Evolutionary conservation across 2,888 invertebrate species (phyloP), one percentile per base, ranked within the genome.

Genomic region (Laspeyria flexula): DNA sequence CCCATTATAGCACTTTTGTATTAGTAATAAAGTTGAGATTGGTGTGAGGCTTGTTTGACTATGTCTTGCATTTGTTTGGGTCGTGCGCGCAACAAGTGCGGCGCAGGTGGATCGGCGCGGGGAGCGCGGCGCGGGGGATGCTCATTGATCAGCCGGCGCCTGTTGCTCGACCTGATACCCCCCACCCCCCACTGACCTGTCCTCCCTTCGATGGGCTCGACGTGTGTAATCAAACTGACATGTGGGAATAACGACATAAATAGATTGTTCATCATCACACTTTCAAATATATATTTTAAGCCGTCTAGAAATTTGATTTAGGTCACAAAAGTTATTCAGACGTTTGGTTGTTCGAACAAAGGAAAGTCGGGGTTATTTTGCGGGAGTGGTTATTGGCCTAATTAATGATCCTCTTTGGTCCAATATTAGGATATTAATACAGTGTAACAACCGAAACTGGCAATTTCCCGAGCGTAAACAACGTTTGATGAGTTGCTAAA

Each of bases 31-130:
- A 49, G 61, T 44, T 18, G 45, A 43, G 15, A 43, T 35, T 58
- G 18, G 43, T 39, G 23, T 57, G 57, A 31, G 41, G 37, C 23
- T 43, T 27, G 21, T 42, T 35, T 29, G 44, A 15, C 18, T 29
- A 41, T 33, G 51, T 60, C 56, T 60, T 68, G 65, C 62, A 64
- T 65, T 62, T 63, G 70, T 72, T 73, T 71, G 71, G 70, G 74
- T 68, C 61, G 77, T 79, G 80, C 85, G 90, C 90, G 89, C 90
- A 90, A 90, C 90, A 90, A 90, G 90, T 90, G 88, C 81, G 85
- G 87, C 87, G 89, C 88, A 88, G 85, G 77, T 77, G 71, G 70
- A 51, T 51, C 37, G 62, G 46, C 44, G 61, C 48, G 69, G 73
- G 69, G 61, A 55, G 70, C 61, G 69, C 74, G 71, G 63, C 51